Percentiles rank a stretch among this genome's conserved stretches.
Evolutionary conservation across 2,113 vertebrate species (phyloP).

Genomic region (Rynchops niger): DNA sequence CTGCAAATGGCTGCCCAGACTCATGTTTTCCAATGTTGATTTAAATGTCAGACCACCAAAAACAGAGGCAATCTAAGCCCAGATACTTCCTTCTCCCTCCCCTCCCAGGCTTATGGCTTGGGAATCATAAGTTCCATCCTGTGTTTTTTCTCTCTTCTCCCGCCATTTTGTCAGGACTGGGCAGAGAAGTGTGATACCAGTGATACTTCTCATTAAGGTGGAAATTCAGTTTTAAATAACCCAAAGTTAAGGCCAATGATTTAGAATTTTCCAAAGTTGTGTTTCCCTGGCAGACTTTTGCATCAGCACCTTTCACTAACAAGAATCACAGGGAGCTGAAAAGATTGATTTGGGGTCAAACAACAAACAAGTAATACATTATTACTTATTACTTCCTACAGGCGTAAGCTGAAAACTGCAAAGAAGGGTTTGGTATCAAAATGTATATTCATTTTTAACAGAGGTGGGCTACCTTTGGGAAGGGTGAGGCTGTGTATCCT

Average conservation of each 20-base stretch:
- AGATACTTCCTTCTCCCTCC: not conserved
- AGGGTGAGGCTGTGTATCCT: not conserved
- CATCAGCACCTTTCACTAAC: not conserved
- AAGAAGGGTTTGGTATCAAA: not conserved
- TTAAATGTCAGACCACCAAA: not conserved
- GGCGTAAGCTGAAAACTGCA: not conserved
- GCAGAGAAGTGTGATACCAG: not conserved
- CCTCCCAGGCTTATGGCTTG: not conserved
- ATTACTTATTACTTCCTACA: not conserved
- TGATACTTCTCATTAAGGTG: not conserved
- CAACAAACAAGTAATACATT: not conserved
- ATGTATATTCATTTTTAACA: not conserved
- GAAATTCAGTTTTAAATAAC: not conserved
- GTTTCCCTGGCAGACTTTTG: not conserved
- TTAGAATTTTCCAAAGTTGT: not conserved
- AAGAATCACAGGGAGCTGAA: not conserved
- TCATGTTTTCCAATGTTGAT: not conserved
- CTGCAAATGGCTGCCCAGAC: not conserved
- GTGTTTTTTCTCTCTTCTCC: not conserved
- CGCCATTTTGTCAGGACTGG: not conserved
- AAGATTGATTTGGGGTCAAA: not conserved
- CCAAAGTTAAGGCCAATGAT: not conserved
- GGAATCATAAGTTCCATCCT: not conserved
- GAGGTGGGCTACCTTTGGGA: not conserved
- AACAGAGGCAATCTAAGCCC: not conserved